A percentile compares a stretch with the other conserved stretches of the same genome.
Evolutionary conservation across 2,888 invertebrate species (phyloP).

Genomic region (Tromatobia lineatoria): DNA sequence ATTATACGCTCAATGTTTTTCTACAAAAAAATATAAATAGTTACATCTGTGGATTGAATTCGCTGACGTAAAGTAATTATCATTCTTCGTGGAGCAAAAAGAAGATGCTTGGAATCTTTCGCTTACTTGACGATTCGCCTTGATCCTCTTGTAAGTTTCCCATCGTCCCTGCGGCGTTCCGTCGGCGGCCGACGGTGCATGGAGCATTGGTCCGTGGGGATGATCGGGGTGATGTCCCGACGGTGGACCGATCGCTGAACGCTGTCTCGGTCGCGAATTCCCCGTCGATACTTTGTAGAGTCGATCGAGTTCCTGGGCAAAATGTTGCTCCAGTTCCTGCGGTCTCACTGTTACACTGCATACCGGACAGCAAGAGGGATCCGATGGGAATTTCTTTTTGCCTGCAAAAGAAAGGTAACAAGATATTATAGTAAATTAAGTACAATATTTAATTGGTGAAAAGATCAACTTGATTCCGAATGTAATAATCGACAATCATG

Average conservation of each 20-base stretch:
- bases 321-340: conserved; percentile 94
- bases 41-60: no score
- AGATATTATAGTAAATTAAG: background rate
- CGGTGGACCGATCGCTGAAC: conserved; percentile 84
- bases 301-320: conserved; percentile 92
- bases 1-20: no score
- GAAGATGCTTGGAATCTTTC: conserved; percentile 15
- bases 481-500: background rate
- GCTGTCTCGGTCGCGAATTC: conserved; percentile 80
- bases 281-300: conserved; percentile 87
- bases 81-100: background rate
- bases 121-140: conserved; percentile 90
- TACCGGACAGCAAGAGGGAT: conserved; percentile 94
- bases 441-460: background rate
- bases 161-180: conserved; percentile 88
- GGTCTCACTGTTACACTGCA: conserved; percentile 94
- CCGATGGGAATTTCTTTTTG: conserved; percentile 85
- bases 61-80: background rate
- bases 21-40: no score
- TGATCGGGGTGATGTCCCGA: conserved; percentile 81
- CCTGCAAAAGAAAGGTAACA: conserved; percentile 74
- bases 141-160: conserved; percentile 92
- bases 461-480: background rate
- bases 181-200: conserved; percentile 85
- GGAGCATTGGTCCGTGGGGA: conserved; percentile 81